Percentiles rank a stretch among this genome's conserved stretches.
These are phyloP conservation scores for Contarinia nasturtii DNA, from an alignment of 1,140 invertebrate species.

Conservation along the genomic window DNA sequence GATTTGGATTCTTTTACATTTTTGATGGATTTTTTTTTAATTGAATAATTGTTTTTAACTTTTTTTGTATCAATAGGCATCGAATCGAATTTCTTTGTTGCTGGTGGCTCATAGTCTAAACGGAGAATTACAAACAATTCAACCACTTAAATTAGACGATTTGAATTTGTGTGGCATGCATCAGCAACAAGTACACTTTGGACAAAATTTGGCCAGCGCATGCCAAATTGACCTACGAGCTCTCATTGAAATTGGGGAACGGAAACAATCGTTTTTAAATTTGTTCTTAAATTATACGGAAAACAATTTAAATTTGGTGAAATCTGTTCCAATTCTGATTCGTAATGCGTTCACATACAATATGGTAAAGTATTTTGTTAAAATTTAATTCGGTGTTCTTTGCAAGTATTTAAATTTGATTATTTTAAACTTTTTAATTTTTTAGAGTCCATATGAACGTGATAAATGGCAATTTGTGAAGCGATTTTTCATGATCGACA, in stretches of 20 bases:
- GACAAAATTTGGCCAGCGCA: slow-evolving; percentile 27
- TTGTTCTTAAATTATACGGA: slow-evolving; percentile 32
- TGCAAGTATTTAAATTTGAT: not conserved
- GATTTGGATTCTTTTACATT: no score
- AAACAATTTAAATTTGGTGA: slow-evolving; percentile 25
- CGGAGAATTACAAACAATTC: not conserved
- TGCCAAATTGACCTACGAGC: slow-evolving; percentile 32
- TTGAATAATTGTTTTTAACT: not conserved
- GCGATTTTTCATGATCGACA: slow-evolving; percentile 48
- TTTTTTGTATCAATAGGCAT: not conserved
- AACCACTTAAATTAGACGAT: slow-evolving; percentile 9
- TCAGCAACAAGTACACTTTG: slow-evolving; percentile 27
- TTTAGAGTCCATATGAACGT: slow-evolving; percentile 20
- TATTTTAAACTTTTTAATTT: slow-evolving; percentile 1
- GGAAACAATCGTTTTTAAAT: slow-evolving; percentile 31
- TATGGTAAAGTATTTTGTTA: slow-evolving; percentile 8
- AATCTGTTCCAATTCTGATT: slow-evolving; percentile 36
- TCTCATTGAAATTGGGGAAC: slow-evolving; percentile 23
- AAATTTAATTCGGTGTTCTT: not conserved
- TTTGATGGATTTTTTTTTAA: not conserved
- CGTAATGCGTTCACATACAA: slow-evolving; percentile 19
- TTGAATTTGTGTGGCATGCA: slow-evolving; percentile 24
- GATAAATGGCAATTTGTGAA: slow-evolving; percentile 38
- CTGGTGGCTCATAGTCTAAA: not conserved
- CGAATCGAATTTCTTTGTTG: not conserved